Evolutionary conservation across 2,113 vertebrate species (phyloP).

Genomic region (Caretta caretta): DNA sequence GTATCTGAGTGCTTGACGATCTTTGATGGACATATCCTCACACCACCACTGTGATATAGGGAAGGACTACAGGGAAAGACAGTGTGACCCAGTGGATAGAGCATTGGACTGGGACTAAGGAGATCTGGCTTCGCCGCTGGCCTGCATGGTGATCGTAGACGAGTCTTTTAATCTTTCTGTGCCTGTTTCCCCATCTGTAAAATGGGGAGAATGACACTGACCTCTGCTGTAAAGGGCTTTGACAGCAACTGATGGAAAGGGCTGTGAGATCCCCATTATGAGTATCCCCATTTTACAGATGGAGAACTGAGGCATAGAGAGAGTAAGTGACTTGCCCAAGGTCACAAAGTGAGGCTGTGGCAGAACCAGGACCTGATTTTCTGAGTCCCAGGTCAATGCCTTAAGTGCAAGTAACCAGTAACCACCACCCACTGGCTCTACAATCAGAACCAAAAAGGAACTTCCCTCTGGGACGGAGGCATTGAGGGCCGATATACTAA

Average conservation of each 20-base stretch:
- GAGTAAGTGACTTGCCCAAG: neutral
- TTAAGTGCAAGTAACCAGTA: no score
- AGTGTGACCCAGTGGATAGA: neutral
- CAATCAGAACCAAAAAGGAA: no score
- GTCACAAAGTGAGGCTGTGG: no score
- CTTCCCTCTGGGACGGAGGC: no score
- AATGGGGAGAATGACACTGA: neutral
- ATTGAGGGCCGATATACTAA: no score
- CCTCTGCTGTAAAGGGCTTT: neutral
- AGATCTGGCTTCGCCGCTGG: neutral
- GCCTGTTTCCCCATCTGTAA: neutral
- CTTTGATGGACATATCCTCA: neutral
- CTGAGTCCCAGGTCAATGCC: no score
- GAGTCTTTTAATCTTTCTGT: neutral
- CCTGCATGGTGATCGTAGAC: neutral
- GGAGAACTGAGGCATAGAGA: neutral
- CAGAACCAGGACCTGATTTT: no score
- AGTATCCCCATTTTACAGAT: neutral
- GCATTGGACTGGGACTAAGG: neutral
- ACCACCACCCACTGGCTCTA: no score
- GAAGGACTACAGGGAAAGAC: neutral
- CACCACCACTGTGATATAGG: neutral
- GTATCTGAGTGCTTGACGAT: neutral
- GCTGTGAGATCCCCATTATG: neutral
- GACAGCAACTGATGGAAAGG: fast-evolving